Evolutionary conservation across 2,797 vertebrate species (phyloP).

Genomic region (Odontamblyopus rebecca): DNA sequence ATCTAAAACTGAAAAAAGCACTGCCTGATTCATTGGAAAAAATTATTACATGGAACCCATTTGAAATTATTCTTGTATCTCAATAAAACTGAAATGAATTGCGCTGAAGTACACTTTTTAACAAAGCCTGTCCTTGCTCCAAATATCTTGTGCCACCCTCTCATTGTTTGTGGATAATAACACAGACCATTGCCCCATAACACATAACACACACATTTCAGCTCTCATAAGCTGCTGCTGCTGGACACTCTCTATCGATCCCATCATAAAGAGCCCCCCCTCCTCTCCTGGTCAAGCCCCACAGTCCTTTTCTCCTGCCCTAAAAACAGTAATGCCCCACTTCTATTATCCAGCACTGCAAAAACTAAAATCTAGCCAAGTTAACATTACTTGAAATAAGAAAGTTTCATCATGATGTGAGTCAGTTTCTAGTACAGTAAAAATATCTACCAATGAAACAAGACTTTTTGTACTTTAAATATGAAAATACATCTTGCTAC

Average conservation of each 20-base stretch:
- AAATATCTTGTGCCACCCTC: constrained; percentile 8
- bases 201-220: constrained; percentile 48
- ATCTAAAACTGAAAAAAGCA: too few species aligned
- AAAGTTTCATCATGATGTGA: too few species aligned
- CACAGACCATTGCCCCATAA: constrained; percentile 56
- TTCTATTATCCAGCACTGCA: constrained; percentile 61
- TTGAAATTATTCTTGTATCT: too few species aligned
- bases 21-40: too few species aligned
- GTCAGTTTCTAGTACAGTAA: too few species aligned
- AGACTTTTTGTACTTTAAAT: too few species aligned
- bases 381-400: too few species aligned
- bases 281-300: constrained; percentile 37
- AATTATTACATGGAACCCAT: too few species aligned
- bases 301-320: constrained; percentile 35
- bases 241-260: constrained; percentile 64
- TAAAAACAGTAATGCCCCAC: constrained; percentile 71
- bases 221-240: constrained; percentile 68
- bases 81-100: not conserved
- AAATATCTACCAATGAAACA: too few species aligned
- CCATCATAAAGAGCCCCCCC: constrained; percentile 59
- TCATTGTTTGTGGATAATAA: constrained; percentile 68
- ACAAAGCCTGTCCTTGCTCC: constrained; percentile 36
- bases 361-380: too few species aligned
- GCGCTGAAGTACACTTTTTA: constrained; percentile 22
- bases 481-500: too few species aligned